Evolutionary conservation across 2,113 vertebrate species (phyloP).

Genomic region (Phrynosoma blainvillii): DNA sequence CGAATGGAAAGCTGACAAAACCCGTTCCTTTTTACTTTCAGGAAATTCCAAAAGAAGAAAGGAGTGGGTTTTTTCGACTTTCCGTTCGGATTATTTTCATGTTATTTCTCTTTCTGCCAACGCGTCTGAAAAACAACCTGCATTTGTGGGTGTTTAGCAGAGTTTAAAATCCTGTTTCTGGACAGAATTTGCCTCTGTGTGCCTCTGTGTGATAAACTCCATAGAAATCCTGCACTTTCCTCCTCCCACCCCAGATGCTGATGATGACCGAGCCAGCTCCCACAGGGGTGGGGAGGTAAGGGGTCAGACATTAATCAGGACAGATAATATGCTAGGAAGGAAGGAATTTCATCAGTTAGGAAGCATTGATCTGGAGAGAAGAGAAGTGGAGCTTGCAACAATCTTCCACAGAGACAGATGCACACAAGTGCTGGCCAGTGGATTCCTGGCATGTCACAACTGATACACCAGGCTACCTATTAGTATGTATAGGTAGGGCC

Average conservation of each 20-base stretch:
- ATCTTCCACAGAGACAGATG: background rate
- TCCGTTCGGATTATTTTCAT: too few species aligned
- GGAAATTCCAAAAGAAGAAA: too few species aligned
- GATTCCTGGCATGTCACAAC: background rate
- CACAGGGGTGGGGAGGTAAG: background rate
- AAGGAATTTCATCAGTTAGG: background rate
- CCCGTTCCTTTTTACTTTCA: too few species aligned
- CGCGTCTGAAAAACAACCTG: too few species aligned
- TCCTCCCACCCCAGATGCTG: background rate
- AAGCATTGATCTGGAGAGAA: background rate
- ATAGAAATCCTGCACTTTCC: background rate
- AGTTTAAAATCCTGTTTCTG: too few species aligned
- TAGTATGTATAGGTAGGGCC: background rate
- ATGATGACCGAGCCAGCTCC: background rate
- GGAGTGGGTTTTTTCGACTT: too few species aligned
- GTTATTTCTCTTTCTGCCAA: too few species aligned
- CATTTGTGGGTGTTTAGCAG: too few species aligned
- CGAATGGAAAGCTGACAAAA: too few species aligned
- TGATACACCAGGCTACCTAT: background rate
- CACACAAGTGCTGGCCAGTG: background rate
- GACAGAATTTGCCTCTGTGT: too few species aligned
- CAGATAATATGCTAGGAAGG: constrained; percentile 8
- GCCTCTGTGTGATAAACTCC: too few species aligned
- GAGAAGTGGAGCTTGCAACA: background rate
- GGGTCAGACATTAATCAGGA: constrained; percentile 23